Base-by-base conservation (phyloP, 2,797 vertebrate species). In the Adrianichthys oophorus region DNA sequence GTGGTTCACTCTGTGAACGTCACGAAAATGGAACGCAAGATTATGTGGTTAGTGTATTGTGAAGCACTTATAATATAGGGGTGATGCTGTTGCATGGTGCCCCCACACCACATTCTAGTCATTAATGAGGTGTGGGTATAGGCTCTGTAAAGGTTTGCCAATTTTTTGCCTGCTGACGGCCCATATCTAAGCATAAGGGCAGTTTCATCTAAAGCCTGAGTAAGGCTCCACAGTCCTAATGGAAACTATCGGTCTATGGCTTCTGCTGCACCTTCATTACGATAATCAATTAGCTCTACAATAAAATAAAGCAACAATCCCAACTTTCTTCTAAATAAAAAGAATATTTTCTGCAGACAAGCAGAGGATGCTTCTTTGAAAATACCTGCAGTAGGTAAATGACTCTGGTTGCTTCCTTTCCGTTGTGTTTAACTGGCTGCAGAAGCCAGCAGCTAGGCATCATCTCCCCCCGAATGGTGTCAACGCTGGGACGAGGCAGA, bases 371-470 rank as follows among this genome's bases (percentile, higher is more conserved):
- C 12, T 7, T 18, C n/a, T 45, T 18, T 3, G 1, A 7, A 45
- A 3, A 21, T 17, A 13, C 98, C 94, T 99, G 98, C 57, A 94
- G 85, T 86, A 99, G 86, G 83, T 93, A 96, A 68, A 95, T 70
- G 56, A 97, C 93, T 81, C 91, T 93, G 67, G 95, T 94, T 59
- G 93, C 64, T 19, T 96, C 94, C 74, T 85, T 92, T 67, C 93
- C 94, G 0, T 91, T 70, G 12, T 79, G 59, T n/a, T 59, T 86
- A 16, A 92, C 80, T 32, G 95, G 93, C 77, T 97, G 94, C 59
- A 99, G 88, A 74, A 98, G 71, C 95, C 96, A 99, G 65, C 95
- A 95, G 15, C 97, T 99, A 68, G 98, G 96, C 80, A 98, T 86
- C 87, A 99, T 92, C 83, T 99, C 96, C 19, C 95, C 96, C 46